Percentiles rank a stretch among this genome's conserved stretches.
Evolutionary conservation across 2,888 invertebrate genomes (phyloP).

Genomic region (Lasioglossum pauxillum): DNA sequence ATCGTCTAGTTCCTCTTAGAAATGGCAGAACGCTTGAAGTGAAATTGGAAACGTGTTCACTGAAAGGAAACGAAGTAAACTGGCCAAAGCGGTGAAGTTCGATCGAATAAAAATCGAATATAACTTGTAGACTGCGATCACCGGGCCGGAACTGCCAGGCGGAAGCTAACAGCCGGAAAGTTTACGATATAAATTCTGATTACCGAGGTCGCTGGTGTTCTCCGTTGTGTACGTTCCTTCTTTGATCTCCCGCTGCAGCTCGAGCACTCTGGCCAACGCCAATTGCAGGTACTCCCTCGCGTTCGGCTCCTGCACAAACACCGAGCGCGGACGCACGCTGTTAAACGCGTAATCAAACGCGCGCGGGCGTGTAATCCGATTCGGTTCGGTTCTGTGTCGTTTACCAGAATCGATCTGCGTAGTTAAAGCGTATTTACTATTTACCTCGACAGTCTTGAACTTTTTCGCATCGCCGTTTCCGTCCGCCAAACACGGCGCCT

Average conservation of each 20-base stretch:
- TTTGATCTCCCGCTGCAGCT: conserved; percentile 79
- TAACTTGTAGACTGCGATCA: neutral
- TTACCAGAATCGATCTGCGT: neutral
- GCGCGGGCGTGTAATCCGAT: neutral
- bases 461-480: conserved; percentile 68
- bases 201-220: conserved; percentile 76
- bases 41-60: neutral
- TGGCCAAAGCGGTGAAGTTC: neutral
- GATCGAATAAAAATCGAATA: neutral
- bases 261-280: conserved; percentile 77
- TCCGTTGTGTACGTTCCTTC: conserved; percentile 74
- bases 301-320: conserved; percentile 72
- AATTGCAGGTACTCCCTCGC: conserved; percentile 80
- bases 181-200: conserved; percentile 50
- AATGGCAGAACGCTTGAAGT: neutral
- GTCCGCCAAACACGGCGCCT: conserved; percentile 77
- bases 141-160: neutral
- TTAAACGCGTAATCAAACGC: conserved; percentile 18
- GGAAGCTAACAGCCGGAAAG: neutral
- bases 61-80: neutral
- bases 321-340: neutral
- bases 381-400: neutral
- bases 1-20: conserved; percentile 12
- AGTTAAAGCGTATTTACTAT: conserved; percentile 55
- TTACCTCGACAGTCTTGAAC: conserved; percentile 66